Base-by-base conservation (phyloP, 2,888 invertebrate species). In the Erynnis tages region DNA sequence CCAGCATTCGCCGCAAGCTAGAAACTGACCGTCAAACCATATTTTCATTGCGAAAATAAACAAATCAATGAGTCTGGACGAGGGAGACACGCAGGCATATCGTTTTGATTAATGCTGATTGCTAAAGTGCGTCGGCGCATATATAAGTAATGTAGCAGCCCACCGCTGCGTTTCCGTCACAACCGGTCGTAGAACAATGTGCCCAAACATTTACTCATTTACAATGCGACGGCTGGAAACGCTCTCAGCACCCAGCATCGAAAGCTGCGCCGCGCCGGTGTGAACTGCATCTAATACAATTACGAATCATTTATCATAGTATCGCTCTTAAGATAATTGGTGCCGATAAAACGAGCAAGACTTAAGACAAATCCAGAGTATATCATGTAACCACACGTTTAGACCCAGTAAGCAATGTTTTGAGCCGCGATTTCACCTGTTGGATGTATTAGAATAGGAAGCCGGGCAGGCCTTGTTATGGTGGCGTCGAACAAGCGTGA, bases 31-130 rank as follows among this genome's bases (percentile, higher is more conserved):
- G 74, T 73, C 74, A 71, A 69, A 77, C 65, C 66, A 67, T 77
- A 78, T 79, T 78, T 79, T 78, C 75, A 73, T 65, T 63, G 66
- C 67, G 72, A 76, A 79, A 79, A 82, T 80, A 82, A 81, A 83
- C 82, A 85, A 86, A 81, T 84, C 81, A 80, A 73, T 75, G 66
- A 66, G 67, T 65, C 69, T 63, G 71, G 73, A 73, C 76, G 71
- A 71, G 68, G 65, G 72, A 78, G 81, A 81, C 82, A 77, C 73
- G 74, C 76, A 72, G 73, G 78, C 80, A 80, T 78, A 82, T 81
- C 76, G 75, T 75, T 80, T 79, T 87, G 88, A 88, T 86, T 79
- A 86, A 88, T 88, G 88, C 79, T 88, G 86, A 88, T 89, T 88
- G 85, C 86, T 85, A 82, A 84, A 86, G 81, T 81, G 79, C 82